phyloP scores from a whole-genome alignment of 2,113 vertebrate genomes.

The Siniperca chuatsi region DNA sequence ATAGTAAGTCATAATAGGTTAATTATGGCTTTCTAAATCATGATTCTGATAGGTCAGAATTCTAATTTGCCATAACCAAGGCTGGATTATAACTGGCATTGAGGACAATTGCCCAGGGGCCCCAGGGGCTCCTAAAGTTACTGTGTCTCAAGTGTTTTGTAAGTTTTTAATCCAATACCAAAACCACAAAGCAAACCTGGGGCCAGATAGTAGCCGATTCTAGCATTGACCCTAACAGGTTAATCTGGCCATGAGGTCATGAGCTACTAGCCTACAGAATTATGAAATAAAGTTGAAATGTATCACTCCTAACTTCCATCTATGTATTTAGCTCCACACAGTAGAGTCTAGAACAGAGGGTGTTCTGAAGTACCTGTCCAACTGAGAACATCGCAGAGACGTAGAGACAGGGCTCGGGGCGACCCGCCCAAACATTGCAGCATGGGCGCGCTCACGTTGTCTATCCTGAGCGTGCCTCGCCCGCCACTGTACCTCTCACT shows the following conservation, averaged over 20 bases:
- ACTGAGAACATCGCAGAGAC: neutral
- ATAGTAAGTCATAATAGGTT: neutral
- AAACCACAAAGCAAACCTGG: neutral
- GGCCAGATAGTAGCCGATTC: too few relatives aligned
- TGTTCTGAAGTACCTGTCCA: neutral
- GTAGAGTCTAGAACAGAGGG: neutral
- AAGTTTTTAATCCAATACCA: too few relatives aligned
- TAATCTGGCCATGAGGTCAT: neutral
- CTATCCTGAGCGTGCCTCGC: constrained; percentile 58
- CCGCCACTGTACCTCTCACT: constrained; percentile 2
- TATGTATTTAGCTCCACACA: neutral
- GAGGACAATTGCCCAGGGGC: neutral
- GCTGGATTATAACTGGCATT: neutral
- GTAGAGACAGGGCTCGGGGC: neutral
- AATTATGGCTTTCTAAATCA: neutral
- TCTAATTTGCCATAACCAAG: neutral
- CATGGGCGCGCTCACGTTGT: constrained; percentile 44
- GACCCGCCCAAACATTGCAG: constrained; percentile 41
- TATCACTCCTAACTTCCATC: neutral
- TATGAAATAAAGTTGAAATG: neutral
- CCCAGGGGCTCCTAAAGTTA: too few relatives aligned
- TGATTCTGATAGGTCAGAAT: neutral
- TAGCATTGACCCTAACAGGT: neutral
- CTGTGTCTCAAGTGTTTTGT: neutral
- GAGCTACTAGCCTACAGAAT: neutral